Percentiles rank a stretch among this genome's conserved stretches.
These are phyloP conservation scores for Cyphomyrmex costatus DNA, from an alignment of 1,140 invertebrate genomes.

Conservation along the genomic window DNA sequence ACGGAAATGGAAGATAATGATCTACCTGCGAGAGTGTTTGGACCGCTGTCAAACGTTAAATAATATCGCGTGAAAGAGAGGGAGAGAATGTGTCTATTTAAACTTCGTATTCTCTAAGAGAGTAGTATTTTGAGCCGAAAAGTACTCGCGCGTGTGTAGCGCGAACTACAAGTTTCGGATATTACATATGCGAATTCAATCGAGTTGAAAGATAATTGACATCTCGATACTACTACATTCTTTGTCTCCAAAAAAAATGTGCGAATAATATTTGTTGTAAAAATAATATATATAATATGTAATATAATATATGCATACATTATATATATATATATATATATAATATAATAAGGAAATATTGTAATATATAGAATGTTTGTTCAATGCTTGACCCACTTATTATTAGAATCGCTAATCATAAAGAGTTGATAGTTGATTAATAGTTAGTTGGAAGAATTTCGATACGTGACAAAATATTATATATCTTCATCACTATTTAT, in stretches of 20 bases:
- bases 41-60: conserved; percentile 59
- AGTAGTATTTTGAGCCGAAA: conserved; percentile 2
- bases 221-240: conserved; percentile 45
- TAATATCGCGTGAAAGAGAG: conserved; percentile 13
- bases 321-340: conserved; percentile 1
- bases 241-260: conserved; percentile 11
- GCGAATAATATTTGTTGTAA: conserved; percentile 18
- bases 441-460: background rate
- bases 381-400: conserved; percentile 29
- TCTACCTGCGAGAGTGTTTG: background rate
- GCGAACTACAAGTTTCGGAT: conserved; percentile 3
- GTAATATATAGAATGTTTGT: conserved; percentile 29
- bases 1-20: conserved; percentile 12
- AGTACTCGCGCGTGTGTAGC: background rate
- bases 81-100: conserved; percentile 26
- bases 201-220: background rate
- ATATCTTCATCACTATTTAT: background rate
- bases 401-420: background rate
- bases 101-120: background rate
- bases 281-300: conserved; percentile 26
- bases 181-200: background rate
- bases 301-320: background rate
- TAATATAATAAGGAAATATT: conserved; percentile 5
- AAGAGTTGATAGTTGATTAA: conserved; percentile 4
- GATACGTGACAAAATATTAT: background rate